Evolutionary conservation across 92 coral and sea anemone species (phyloP).

Genomic region (Scolanthus callimorphus): DNA sequence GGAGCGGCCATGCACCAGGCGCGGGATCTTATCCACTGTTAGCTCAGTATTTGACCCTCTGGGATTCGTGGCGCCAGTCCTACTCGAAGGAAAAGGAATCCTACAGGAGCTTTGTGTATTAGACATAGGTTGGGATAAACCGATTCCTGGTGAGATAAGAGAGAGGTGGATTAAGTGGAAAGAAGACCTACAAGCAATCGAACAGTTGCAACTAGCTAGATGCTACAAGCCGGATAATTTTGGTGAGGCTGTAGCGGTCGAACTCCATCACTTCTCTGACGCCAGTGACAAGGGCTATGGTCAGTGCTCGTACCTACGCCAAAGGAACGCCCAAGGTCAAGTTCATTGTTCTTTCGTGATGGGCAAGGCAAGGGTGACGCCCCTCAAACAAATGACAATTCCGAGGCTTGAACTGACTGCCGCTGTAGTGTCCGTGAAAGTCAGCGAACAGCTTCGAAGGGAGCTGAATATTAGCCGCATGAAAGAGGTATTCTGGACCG

Average conservation of each 20-base stretch:
- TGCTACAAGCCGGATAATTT: slow-evolving; percentile 54
- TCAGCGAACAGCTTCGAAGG: slow-evolving; percentile 30
- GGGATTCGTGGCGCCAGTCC: too few relatives aligned
- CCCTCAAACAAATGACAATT: slow-evolving; percentile 43
- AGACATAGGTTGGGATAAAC: slow-evolving; percentile 34
- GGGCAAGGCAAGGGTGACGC: slow-evolving; percentile 58
- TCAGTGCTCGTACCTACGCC: slow-evolving; percentile 49
- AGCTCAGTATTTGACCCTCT: slow-evolving; percentile 46
- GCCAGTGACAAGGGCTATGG: slow-evolving; percentile 50
- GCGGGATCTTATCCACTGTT: slow-evolving; percentile 45
- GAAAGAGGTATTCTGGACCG: slow-evolving; percentile 52
- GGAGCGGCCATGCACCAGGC: slow-evolving; percentile 41
- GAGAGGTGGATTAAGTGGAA: slow-evolving; percentile 39
- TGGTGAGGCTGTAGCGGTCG: slow-evolving; percentile 40
- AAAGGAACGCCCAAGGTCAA: slow-evolving; percentile 18
- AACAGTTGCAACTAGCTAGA: slow-evolving; percentile 21
- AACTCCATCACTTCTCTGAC: slow-evolving; percentile 57
- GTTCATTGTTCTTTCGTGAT: slow-evolving; percentile 46
- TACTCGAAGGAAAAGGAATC: slow-evolving; percentile 45
- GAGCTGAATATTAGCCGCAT: slow-evolving; percentile 32
- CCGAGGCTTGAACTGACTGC: slow-evolving; percentile 55
- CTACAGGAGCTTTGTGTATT: slow-evolving; percentile 39
- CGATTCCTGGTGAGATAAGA: slow-evolving; percentile 14
- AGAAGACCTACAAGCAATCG: slow-evolving; percentile 13
- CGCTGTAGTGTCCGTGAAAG: slow-evolving; percentile 49